These are phyloP conservation scores for Halcyon leucocephala DNA, from an alignment of 2,797 vertebrate genomes.

Conservation along the genomic window DNA sequence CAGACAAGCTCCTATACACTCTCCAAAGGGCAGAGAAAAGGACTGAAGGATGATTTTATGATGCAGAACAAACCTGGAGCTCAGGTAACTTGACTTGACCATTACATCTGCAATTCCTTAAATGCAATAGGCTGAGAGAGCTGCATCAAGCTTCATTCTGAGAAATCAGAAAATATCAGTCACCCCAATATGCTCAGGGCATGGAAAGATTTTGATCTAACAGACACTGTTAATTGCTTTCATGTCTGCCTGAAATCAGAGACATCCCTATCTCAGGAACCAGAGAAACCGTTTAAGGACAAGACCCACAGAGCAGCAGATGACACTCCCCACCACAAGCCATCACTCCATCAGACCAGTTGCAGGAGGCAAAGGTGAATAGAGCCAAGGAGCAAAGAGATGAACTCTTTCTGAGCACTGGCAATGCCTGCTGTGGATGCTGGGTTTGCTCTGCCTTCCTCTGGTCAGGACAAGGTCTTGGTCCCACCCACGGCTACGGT, in stretches of 20 bases:
- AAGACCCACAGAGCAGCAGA: neutral
- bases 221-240: neutral
- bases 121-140: neutral
- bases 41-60: neutral
- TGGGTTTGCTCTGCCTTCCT: neutral
- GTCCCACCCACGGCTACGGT: accelerated
- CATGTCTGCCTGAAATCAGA: neutral
- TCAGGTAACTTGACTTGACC: neutral
- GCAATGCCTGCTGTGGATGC: neutral
- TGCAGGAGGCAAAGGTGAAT: neutral
- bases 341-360: neutral
- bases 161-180: neutral
- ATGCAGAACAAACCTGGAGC: neutral
- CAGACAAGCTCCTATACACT: neutral
- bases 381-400: neutral
- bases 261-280: neutral
- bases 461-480: neutral
- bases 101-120: neutral
- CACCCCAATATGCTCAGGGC: neutral
- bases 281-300: neutral
- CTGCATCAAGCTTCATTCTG: neutral
- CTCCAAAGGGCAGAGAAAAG: neutral
- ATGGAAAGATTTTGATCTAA: neutral
- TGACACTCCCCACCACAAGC: accelerated
- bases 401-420: neutral